Conservation (phyloP, 2,797 vertebrate species). For the Muscicapa striata region DNA sequence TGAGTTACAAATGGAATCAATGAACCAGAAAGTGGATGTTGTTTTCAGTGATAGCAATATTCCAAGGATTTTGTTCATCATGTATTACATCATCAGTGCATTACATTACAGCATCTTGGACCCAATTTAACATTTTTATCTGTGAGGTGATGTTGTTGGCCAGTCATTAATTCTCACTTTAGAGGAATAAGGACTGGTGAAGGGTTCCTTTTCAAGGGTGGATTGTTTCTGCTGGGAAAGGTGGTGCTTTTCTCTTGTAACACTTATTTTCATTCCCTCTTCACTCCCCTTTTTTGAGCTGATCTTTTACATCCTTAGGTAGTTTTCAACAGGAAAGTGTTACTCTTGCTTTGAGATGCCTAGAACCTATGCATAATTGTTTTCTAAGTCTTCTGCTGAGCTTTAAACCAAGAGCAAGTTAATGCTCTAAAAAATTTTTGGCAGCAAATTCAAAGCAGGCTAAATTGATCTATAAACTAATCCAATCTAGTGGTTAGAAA, state of each 20-base stretch:
- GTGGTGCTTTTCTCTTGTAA: not conserved
- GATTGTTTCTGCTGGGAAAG: not conserved
- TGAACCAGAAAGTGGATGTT: not conserved
- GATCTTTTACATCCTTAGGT: not conserved
- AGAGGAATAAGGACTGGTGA: not conserved
- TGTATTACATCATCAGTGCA: not conserved
- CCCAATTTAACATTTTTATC: not conserved
- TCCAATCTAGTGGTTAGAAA: not conserved
- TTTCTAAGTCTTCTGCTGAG: not conserved
- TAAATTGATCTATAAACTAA: not conserved
- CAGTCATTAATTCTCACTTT: not conserved
- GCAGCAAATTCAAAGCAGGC: not conserved
- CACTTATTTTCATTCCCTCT: not conserved
- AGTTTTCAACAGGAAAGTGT: not conserved
- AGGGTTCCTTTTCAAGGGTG: not conserved
- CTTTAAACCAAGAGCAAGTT: not conserved
- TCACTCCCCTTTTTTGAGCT: fast-evolving
- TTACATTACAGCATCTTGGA: not conserved
- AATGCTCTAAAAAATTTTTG: not conserved
- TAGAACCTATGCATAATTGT: not conserved
- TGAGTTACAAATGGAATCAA: not conserved
- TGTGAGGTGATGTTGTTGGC: not conserved
- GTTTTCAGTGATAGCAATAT: not conserved
- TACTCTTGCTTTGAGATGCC: not conserved
- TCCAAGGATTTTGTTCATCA: not conserved